phyloP scores from a whole-genome alignment of 1,140 invertebrate genomes.

The Oncopeltus fasciatus region DNA sequence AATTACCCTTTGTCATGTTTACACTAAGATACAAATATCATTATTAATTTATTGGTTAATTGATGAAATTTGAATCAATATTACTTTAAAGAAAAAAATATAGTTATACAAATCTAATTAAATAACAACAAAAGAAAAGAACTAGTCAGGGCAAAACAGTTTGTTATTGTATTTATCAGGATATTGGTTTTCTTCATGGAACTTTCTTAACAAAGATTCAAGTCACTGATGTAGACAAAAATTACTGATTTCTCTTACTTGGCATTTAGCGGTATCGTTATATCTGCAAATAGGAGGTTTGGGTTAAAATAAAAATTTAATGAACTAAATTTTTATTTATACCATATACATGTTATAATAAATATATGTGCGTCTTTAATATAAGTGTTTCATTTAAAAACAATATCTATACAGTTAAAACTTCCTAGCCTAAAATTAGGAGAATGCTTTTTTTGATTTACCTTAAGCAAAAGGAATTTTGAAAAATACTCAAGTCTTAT shows the following conservation, averaged over 20 bases:
- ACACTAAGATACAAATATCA: too few relatives aligned
- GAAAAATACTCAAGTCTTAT: background rate
- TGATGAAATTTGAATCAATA: too few relatives aligned
- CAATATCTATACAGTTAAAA: background rate
- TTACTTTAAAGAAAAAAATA: too few relatives aligned
- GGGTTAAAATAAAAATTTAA: background rate
- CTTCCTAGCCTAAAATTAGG: background rate
- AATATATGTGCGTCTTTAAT: background rate
- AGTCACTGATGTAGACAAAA: too few relatives aligned
- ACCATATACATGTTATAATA: background rate
- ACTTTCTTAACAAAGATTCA: background rate
- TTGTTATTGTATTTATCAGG: background rate
- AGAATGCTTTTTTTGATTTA: background rate
- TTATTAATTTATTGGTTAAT: too few relatives aligned
- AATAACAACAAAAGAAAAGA: too few relatives aligned
- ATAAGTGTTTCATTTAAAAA: background rate
- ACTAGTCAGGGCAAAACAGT: too few relatives aligned
- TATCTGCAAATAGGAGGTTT: background rate
- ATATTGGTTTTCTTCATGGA: background rate
- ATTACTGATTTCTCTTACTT: background rate
- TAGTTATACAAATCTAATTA: too few relatives aligned
- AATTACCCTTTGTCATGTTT: too few relatives aligned
- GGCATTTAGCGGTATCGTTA: background rate
- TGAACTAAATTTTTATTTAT: slow-evolving; percentile 7
- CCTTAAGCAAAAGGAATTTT: background rate